Conservation (phyloP, 2,797 vertebrate genomes). For the Allobates femoralis region DNA sequence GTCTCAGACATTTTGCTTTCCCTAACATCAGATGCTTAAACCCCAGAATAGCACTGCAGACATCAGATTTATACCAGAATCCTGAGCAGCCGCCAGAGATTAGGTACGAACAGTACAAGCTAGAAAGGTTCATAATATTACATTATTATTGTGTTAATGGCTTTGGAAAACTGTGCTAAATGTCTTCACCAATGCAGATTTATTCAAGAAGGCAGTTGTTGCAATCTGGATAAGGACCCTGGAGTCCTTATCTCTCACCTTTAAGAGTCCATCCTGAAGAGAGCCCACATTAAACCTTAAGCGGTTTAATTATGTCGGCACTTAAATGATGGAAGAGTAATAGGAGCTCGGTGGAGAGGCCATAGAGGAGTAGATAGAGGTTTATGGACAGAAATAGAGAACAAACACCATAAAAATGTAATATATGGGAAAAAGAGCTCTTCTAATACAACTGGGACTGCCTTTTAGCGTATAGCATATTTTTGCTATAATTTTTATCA, state of each 20-base stretch:
- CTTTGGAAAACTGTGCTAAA: background rate
- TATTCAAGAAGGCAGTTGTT: background rate
- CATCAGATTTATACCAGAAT: background rate
- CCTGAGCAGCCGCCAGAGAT: slow-evolving; percentile 21
- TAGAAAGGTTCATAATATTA: background rate
- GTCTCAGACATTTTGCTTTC: background rate
- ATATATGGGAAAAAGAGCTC: background rate
- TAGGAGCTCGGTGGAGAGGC: background rate
- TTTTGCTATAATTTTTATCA: too few relatives aligned
- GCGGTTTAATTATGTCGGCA: background rate
- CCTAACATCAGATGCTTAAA: slow-evolving; percentile 28
- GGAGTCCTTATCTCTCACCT: background rate
- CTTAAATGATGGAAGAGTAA: background rate
- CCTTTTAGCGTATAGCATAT: background rate
- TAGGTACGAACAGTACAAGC: background rate
- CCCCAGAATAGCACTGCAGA: background rate
- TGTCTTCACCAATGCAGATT: background rate
- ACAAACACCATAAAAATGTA: background rate
- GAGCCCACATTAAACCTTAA: background rate
- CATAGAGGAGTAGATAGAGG: background rate
- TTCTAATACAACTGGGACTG: background rate
- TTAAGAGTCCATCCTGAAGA: background rate
- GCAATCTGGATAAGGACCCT: background rate
- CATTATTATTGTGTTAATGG: background rate
- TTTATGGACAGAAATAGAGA: background rate